Evolutionary conservation across 2,113 vertebrate species (phyloP).

Genomic region (Carollia perspicillata): DNA sequence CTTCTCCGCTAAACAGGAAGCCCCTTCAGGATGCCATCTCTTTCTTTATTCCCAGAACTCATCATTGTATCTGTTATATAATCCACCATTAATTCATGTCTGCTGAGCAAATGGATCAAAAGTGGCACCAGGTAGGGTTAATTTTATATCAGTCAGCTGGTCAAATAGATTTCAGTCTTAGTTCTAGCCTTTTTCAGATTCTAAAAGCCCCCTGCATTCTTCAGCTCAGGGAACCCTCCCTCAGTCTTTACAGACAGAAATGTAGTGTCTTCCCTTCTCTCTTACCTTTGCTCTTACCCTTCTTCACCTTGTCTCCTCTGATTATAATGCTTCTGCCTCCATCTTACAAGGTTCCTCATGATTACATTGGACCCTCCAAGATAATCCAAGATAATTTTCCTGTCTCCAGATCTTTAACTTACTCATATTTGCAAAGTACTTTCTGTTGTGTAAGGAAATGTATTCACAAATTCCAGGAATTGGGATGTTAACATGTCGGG

Average conservation of each 20-base stretch:
- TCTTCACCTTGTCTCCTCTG: neutral
- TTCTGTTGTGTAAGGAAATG: neutral
- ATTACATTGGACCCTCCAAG: neutral
- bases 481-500: neutral
- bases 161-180: neutral
- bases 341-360: neutral
- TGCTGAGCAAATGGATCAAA: neutral
- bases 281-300: neutral
- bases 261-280: neutral
- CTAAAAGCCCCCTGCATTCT: neutral
- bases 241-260: neutral
- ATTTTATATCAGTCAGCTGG: neutral
- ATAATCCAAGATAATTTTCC: neutral
- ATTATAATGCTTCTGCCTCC: neutral
- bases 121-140: neutral
- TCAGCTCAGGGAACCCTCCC: neutral
- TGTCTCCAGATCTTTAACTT: neutral
- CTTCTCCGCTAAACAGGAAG: neutral
- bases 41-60: conserved; percentile 1
- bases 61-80: neutral
- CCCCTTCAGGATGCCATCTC: neutral
- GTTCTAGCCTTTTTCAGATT: neutral
- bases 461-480: neutral
- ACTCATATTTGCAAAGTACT: neutral
- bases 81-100: neutral